phyloP scores from a whole-genome alignment of 1,140 invertebrate species.

The Brachionus rotundiformis region DNA sequence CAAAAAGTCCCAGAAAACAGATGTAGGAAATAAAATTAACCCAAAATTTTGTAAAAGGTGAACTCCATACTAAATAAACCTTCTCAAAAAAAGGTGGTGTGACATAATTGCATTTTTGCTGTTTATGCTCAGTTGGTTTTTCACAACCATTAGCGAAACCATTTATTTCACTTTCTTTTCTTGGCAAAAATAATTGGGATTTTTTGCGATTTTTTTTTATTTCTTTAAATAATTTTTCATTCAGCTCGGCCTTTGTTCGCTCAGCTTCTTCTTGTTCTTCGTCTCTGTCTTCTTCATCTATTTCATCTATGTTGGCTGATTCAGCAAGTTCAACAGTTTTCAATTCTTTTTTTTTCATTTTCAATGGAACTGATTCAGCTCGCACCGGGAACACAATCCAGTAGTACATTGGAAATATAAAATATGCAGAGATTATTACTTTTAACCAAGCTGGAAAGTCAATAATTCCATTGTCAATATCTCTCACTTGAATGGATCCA shows the following conservation, averaged over 20 bases:
- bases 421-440: slow-evolving; percentile 61
- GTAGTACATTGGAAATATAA: slow-evolving; percentile 65
- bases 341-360: slow-evolving; percentile 18
- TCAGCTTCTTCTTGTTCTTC: slow-evolving; percentile 48
- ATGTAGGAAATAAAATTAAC: slow-evolving; percentile 62
- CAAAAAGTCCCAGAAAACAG: slow-evolving; percentile 62
- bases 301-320: background rate
- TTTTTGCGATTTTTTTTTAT: slow-evolving; percentile 48
- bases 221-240: slow-evolving; percentile 48
- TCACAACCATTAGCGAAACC: background rate
- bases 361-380: background rate
- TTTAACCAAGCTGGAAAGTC: slow-evolving; percentile 61
- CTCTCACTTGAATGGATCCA: slow-evolving; percentile 61
- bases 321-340: background rate
- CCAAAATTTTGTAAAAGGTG: slow-evolving; percentile 63
- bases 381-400: slow-evolving; percentile 60
- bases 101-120: slow-evolving; percentile 42
- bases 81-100: slow-evolving; percentile 28
- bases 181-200: slow-evolving; percentile 19
- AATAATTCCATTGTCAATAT: slow-evolving; percentile 59
- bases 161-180: slow-evolving; percentile 8
- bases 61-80: slow-evolving; percentile 59
- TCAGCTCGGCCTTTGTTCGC: slow-evolving; percentile 41
- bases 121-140: background rate
- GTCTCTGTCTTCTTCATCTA: slow-evolving; percentile 28